phyloP scores from a whole-genome alignment of 2,888 invertebrate genomes.

The Limenitis arthemis region DNA sequence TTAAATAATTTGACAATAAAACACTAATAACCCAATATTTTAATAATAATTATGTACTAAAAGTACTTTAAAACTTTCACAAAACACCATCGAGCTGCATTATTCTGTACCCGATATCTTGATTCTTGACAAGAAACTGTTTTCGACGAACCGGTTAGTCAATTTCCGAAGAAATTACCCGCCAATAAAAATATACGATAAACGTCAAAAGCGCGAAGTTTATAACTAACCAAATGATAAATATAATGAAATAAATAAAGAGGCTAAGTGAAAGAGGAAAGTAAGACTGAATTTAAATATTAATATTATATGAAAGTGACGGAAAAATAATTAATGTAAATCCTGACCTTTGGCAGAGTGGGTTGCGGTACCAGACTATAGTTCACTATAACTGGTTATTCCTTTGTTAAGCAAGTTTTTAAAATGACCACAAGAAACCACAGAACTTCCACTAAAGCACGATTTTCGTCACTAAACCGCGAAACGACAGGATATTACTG shows the following conservation, averaged over 20 bases:
- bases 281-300: neutral
- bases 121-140: conserved; percentile 5
- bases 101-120: conserved; percentile 1
- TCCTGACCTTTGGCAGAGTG: neutral
- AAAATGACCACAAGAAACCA: conserved; percentile 1
- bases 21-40: too few species aligned
- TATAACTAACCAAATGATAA: neutral
- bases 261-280: neutral
- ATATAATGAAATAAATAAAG: neutral
- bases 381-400: neutral
- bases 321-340: neutral
- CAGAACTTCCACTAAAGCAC: conserved; percentile 7
- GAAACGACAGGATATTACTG: conserved; percentile 14
- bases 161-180: conserved; percentile 2
- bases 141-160: conserved; percentile 8
- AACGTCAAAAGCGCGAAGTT: neutral
- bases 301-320: neutral
- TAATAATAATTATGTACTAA: too few species aligned
- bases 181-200: neutral
- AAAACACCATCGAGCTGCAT: neutral
- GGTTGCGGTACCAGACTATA: neutral
- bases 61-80: neutral
- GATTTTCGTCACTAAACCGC: conserved; percentile 8
- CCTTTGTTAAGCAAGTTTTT: neutral
- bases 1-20: too few species aligned